A percentile compares a stretch with the other conserved stretches of the same genome.
Conservation (phyloP, 1,140 invertebrate genomes). For the Drosophila malerkotliana region DNA sequence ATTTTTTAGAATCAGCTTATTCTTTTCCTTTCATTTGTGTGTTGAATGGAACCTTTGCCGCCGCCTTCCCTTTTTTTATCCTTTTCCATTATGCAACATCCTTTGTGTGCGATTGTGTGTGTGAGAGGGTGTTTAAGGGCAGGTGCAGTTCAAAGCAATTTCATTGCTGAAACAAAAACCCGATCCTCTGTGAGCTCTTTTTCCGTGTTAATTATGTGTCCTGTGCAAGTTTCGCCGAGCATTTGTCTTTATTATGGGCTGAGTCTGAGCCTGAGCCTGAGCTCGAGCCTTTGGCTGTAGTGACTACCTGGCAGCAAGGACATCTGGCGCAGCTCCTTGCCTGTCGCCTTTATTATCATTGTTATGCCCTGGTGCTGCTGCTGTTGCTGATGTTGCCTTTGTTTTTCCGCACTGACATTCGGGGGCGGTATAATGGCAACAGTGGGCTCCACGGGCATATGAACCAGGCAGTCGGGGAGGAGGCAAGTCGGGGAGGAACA, state of each 20-base stretch:
- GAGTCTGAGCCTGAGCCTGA: constrained; percentile 18
- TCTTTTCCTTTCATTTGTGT: background rate
- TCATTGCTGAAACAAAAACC: constrained; percentile 41
- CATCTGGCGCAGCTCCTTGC: constrained; percentile 59
- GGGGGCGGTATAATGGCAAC: constrained; percentile 36
- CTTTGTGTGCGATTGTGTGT: constrained; percentile 14
- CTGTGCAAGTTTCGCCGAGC: constrained; percentile 59
- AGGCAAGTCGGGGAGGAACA: constrained; percentile 16
- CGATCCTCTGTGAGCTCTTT: constrained; percentile 25
- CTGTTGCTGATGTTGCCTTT: constrained; percentile 56
- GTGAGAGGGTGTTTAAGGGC: constrained; percentile 8
- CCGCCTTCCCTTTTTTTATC: constrained; percentile 16
- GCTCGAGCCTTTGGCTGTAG: constrained; percentile 2
- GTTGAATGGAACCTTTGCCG: constrained; percentile 23
- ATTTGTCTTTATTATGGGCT: constrained; percentile 76
- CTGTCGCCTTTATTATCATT: constrained; percentile 74
- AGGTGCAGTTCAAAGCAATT: constrained; percentile 58
- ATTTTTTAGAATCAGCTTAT: background rate
- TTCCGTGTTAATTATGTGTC: constrained; percentile 58
- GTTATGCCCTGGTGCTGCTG: constrained; percentile 56
- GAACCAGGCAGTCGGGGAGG: too few relatives aligned
- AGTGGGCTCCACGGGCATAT: background rate
- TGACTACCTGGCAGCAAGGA: constrained; percentile 67
- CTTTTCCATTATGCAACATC: constrained; percentile 24
- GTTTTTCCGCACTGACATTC: constrained; percentile 76